Evolutionary conservation across 1,140 invertebrate species (phyloP).

Genomic region (Sesamia nonagrioides): DNA sequence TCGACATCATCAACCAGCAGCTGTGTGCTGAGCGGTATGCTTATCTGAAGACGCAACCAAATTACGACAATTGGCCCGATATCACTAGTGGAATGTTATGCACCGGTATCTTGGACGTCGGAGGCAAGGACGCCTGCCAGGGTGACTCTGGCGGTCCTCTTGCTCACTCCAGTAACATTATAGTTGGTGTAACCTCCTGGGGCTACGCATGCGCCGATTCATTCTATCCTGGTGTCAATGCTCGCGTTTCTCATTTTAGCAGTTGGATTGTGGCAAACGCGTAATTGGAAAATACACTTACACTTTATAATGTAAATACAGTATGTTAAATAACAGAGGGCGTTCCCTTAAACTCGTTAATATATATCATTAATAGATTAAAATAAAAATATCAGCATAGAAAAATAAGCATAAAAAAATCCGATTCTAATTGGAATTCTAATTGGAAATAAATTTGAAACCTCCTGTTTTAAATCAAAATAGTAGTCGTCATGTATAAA

Average conservation of each 20-base stretch:
- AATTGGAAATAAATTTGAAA: too few relatives aligned
- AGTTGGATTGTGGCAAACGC: conserved; percentile 87
- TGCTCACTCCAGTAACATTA: conserved; percentile 75
- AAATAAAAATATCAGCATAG: too few relatives aligned
- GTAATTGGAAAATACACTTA: too few relatives aligned
- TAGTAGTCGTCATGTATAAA: too few relatives aligned
- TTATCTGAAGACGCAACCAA: conserved; percentile 59
- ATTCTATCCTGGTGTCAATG: too few relatives aligned
- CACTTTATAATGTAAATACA: too few relatives aligned
- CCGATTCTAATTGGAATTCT: too few relatives aligned
- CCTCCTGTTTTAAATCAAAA: too few relatives aligned
- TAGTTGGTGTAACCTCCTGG: conserved; percentile 88
- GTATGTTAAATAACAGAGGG: too few relatives aligned
- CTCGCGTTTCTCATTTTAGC: conserved; percentile 83
- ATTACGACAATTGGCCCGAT: conserved; percentile 57
- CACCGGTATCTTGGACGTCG: conserved; percentile 66
- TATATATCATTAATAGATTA: too few relatives aligned
- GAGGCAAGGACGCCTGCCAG: conserved; percentile 88
- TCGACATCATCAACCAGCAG: conserved; percentile 82
- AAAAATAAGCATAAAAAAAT: too few relatives aligned
- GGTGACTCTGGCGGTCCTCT: conserved; percentile 90
- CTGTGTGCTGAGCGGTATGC: conserved; percentile 72
- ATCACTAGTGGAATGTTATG: conserved; percentile 76
- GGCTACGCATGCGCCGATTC: conserved; percentile 87
- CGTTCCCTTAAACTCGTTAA: too few relatives aligned